Conservation (phyloP, 2,797 vertebrate species). For the Tadarida brasiliensis region DNA sequence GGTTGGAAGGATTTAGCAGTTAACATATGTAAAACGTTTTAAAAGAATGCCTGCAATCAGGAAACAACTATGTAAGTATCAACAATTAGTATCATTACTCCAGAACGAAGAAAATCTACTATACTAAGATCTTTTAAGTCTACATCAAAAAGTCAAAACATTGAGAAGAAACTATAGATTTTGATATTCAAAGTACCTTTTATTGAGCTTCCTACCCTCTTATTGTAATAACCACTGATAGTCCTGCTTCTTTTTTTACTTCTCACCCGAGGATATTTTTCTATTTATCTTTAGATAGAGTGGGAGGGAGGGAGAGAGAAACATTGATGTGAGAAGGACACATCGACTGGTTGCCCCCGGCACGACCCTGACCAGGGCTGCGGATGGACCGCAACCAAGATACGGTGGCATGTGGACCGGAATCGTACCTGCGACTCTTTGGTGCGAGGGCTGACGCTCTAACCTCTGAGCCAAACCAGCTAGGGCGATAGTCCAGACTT, state of each 20-base stretch:
- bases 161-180: not conserved
- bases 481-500: too few relatives aligned
- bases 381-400: too few relatives aligned
- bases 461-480: too few relatives aligned
- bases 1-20: not conserved
- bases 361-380: too few relatives aligned
- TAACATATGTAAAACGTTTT: not conserved
- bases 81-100: not conserved
- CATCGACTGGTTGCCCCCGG: too few relatives aligned
- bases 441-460: too few relatives aligned
- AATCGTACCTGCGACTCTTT: too few relatives aligned
- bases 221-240: not conserved
- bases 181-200: not conserved
- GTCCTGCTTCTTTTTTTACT: not conserved
- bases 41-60: not conserved
- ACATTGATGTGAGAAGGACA: too few relatives aligned
- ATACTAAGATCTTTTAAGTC: not conserved
- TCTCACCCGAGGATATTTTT: too few relatives aligned
- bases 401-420: too few relatives aligned
- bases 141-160: not conserved
- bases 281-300: too few relatives aligned
- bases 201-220: not conserved
- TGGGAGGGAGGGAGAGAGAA: too few relatives aligned
- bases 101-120: slow-evolving; percentile 9
- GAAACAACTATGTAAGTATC: not conserved